Evolutionary conservation across 2,113 vertebrate genomes (phyloP), one percentile per base, ranked within the genome.

Genomic region (Axis porcinus): DNA sequence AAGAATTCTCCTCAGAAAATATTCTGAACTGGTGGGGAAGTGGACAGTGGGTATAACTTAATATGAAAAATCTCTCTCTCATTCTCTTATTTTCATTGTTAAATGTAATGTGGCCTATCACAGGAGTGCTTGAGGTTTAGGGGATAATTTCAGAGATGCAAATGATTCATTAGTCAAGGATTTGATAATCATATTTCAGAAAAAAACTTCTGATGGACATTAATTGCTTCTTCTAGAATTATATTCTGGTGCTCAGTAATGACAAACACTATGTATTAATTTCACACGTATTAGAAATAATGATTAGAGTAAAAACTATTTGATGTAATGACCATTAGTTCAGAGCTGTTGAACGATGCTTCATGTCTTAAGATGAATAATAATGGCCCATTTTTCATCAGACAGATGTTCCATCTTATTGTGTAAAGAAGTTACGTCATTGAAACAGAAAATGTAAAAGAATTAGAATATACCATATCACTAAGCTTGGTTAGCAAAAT

Each of bases 181-280:
- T 97, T 97, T 95, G 92, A 98, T 97, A 95, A 98, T 97, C 92
- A 95, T 95, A 96, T 96, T 97, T 97, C 91, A 95, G 70, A 81
- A 84, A 97, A 97, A 97, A 98, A 98, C 83, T 98, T 97, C 81
- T 97, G 97, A 97, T 89, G 82, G 94, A 95, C 97, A 98, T 97
- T 97, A 97, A 98, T 98, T 97, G 92, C 95, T 96, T 96, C 95
- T 98, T 94, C 88, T 91, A 94, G 88, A 98, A 97, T 96, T 92
- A 96, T 89, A 93, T 97, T 92, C 95, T 94, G 89, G 88, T 96
- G 81, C 88, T 97, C 94, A 88, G 88, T 97, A 98, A 98, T 96
- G 97, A 97, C 97, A 98, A 98, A 98, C 95, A 97, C 85, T 98
- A 60, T 94, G 64, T 97, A 98, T 98, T 98, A 98, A 97, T 97